Percentiles rank a stretch among this genome's conserved stretches.
These are phyloP conservation scores for Andrena chrysosceles DNA, from an alignment of 2,888 invertebrate genomes.

Conservation along the genomic window DNA sequence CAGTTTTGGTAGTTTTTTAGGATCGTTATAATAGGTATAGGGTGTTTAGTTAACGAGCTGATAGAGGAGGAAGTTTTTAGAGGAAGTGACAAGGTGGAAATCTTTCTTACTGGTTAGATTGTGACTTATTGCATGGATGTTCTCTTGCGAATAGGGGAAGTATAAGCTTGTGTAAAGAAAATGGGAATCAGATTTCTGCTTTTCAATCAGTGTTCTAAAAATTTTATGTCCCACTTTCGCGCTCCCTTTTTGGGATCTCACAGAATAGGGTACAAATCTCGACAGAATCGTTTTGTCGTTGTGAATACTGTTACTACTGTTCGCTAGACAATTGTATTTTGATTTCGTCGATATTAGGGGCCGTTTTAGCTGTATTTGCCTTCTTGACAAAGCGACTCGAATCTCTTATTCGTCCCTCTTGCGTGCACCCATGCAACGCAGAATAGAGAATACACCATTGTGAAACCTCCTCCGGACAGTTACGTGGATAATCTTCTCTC, in stretches of 20 bases:
- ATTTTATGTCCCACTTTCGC: slow-evolving; percentile 12
- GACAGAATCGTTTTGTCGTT: neutral
- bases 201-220: neutral
- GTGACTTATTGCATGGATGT: too few species aligned
- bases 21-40: too few species aligned
- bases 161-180: neutral
- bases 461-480: slow-evolving; percentile 74
- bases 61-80: too few species aligned
- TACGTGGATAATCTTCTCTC: slow-evolving; percentile 81
- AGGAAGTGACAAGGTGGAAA: too few species aligned
- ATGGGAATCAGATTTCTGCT: too few species aligned
- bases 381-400: slow-evolving; percentile 84
- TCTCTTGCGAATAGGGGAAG: neutral
- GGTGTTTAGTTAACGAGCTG: too few species aligned
- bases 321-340: slow-evolving; percentile 79
- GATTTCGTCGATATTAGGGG: slow-evolving; percentile 82
- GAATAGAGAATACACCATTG: slow-evolving; percentile 54
- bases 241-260: neutral
- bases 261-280: neutral
- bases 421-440: slow-evolving; percentile 30
- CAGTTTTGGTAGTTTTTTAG: too few species aligned
- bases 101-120: too few species aligned
- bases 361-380: slow-evolving; percentile 83
- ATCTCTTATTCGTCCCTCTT: slow-evolving; percentile 70
- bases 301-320: neutral